Percentiles rank a stretch among this genome's conserved stretches.
These are phyloP conservation scores for Lapara coniferarum DNA, from an alignment of 2,888 invertebrate species.

Conservation along the genomic window DNA sequence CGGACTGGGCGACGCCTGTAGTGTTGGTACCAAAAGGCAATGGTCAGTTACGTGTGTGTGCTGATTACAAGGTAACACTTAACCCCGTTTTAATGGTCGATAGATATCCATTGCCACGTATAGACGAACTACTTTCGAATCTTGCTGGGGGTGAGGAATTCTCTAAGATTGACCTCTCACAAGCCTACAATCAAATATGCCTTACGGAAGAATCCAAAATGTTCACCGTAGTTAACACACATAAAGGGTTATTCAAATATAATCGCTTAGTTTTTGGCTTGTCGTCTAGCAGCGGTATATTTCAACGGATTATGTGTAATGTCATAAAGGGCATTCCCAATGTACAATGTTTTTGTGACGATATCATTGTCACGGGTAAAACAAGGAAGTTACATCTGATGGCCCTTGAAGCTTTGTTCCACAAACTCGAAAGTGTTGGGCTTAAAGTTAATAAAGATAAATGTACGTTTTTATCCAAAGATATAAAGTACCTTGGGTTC, in stretches of 20 bases:
- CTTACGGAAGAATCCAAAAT: no score
- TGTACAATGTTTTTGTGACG: constrained; percentile 25
- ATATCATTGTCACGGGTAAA: neutral
- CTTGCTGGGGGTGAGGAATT: no score
- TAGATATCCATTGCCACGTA: no score
- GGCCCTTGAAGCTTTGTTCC: constrained; percentile 29
- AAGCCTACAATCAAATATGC: no score
- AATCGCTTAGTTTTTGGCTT: no score
- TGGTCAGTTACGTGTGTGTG: constrained; percentile 30
- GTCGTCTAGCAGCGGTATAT: constrained; percentile 32
- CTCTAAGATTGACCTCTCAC: no score
- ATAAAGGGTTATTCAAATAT: no score
- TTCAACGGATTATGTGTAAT: constrained; percentile 26
- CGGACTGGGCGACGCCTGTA: constrained; percentile 30
- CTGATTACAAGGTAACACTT: constrained; percentile 32
- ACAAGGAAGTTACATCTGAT: constrained; percentile 18
- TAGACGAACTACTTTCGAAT: no score
- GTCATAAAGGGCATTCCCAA: constrained; percentile 27
- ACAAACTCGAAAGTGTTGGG: constrained; percentile 21
- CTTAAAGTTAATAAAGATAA: constrained; percentile 30
- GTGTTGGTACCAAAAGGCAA: constrained; percentile 30
- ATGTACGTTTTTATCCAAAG: no score
- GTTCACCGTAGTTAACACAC: no score
- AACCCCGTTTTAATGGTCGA: no score
- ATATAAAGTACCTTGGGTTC: no score